Percentiles rank a stretch among this genome's conserved stretches.
These are phyloP conservation scores for Pipistrellus pygmaeus DNA, from an alignment of 2,797 vertebrate genomes.

Conservation along the genomic window DNA sequence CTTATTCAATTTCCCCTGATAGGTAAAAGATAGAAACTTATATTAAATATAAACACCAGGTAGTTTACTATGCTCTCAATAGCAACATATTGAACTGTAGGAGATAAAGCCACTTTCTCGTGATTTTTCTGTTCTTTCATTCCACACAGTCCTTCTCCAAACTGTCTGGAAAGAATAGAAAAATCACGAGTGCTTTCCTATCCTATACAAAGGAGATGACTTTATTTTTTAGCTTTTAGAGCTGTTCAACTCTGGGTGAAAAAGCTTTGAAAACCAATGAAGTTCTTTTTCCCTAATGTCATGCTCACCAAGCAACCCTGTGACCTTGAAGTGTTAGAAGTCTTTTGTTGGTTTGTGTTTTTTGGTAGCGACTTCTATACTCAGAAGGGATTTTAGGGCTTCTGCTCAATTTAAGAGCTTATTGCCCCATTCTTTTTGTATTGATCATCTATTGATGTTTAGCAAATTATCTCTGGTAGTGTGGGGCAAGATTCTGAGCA, in stretches of 20 bases:
- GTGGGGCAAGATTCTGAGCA: background rate
- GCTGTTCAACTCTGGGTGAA: background rate
- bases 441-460: background rate
- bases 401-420: background rate
- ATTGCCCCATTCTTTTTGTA: background rate
- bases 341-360: background rate
- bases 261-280: background rate
- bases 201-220: background rate
- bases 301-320: background rate
- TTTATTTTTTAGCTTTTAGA: background rate
- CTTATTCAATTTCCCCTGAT: conserved; percentile 43
- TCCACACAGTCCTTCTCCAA: too few relatives aligned
- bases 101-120: conserved; percentile 4
- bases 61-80: conserved; percentile 38
- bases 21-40: conserved; percentile 62
- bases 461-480: background rate
- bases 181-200: background rate
- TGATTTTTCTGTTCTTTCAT: too few relatives aligned
- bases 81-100: background rate
- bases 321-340: background rate
- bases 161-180: background rate
- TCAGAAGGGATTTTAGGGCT: background rate
- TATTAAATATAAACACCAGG: conserved; percentile 67
- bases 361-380: background rate
- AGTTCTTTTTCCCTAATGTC: background rate